phyloP scores from a whole-genome alignment of 2,113 vertebrate species.

The Danionella cerebrum region DNA sequence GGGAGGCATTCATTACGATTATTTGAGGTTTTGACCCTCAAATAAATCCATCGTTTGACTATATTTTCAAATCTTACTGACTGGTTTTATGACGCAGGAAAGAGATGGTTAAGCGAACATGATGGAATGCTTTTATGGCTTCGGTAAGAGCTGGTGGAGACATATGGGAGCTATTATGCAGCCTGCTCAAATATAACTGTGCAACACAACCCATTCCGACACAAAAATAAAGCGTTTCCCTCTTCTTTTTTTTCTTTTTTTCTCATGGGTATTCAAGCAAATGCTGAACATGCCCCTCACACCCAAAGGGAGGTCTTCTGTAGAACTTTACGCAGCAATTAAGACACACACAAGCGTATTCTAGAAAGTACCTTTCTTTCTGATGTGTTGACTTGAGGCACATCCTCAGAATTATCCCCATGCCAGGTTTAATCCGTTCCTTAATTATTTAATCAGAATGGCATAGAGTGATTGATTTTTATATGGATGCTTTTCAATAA shows the following conservation, averaged over 20 bases:
- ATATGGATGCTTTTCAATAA: too few species aligned
- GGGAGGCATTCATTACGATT: too few species aligned
- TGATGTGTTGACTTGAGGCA: too few species aligned
- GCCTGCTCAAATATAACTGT: constrained; percentile 13
- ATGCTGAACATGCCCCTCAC: background rate
- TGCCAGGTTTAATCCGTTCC: too few species aligned
- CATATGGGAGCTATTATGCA: constrained; percentile 52
- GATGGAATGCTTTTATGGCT: constrained; percentile 21
- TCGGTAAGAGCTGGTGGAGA: constrained; percentile 31
- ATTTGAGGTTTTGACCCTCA: too few species aligned
- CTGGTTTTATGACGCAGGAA: constrained; percentile 1
- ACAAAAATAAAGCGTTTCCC: background rate
- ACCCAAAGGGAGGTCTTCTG: background rate
- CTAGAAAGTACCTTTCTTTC: background rate
- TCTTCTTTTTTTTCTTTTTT: background rate
- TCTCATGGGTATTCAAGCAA: background rate
- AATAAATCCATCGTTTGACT: too few species aligned
- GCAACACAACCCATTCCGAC: background rate
- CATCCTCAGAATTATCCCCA: too few species aligned
- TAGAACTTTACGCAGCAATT: background rate
- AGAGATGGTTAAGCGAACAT: constrained; percentile 22
- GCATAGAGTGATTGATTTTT: too few species aligned
- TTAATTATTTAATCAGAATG: too few species aligned
- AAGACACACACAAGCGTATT: background rate
- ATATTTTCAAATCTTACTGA: too few species aligned